These are phyloP conservation scores for Leptatherina wallacei DNA, from an alignment of 2,797 vertebrate species.

Conservation along the genomic window DNA sequence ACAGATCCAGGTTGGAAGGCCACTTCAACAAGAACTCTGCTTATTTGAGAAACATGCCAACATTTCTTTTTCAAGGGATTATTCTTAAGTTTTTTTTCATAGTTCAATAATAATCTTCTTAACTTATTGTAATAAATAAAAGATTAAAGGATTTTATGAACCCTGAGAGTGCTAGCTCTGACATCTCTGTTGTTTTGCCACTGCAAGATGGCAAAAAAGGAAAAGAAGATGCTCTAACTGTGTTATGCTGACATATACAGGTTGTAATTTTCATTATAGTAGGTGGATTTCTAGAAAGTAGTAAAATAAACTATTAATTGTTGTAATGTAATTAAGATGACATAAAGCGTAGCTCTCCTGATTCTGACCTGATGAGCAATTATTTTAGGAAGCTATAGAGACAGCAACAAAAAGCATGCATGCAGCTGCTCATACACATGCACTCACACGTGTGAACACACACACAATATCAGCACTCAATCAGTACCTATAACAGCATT, in stretches of 20 bases:
- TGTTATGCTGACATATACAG: conserved; percentile 16
- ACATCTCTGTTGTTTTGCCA: conserved; percentile 67
- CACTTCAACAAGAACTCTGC: conserved; percentile 53
- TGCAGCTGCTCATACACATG: conserved; percentile 77
- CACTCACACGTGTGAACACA: conserved; percentile 36
- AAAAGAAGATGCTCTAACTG: conserved; percentile 24
- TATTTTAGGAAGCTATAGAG: conserved; percentile 47
- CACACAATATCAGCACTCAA: conserved; percentile 76
- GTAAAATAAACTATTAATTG: conserved; percentile 41
- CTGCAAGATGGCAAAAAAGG: conserved; percentile 27
- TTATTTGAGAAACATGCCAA: conserved; percentile 76
- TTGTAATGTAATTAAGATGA: conserved; percentile 56
- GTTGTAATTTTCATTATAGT: conserved; percentile 31
- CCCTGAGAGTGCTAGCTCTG: conserved; percentile 56
- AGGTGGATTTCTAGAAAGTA: conserved; percentile 14
- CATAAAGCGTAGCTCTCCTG: conserved; percentile 30
- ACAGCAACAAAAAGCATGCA: conserved; percentile 55
- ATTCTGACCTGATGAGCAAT: conserved; percentile 49
- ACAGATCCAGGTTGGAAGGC: conserved; percentile 61
- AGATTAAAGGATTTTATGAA: conserved; percentile 80
- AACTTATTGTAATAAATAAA: conserved; percentile 83
- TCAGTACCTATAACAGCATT: conserved; percentile 83
- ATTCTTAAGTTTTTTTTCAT: conserved; percentile 78
- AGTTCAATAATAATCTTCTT: conserved; percentile 83
- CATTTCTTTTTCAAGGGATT: conserved; percentile 75